phyloP scores from a whole-genome alignment of 2,113 vertebrate species.

The Triplophysa dalaica region DNA sequence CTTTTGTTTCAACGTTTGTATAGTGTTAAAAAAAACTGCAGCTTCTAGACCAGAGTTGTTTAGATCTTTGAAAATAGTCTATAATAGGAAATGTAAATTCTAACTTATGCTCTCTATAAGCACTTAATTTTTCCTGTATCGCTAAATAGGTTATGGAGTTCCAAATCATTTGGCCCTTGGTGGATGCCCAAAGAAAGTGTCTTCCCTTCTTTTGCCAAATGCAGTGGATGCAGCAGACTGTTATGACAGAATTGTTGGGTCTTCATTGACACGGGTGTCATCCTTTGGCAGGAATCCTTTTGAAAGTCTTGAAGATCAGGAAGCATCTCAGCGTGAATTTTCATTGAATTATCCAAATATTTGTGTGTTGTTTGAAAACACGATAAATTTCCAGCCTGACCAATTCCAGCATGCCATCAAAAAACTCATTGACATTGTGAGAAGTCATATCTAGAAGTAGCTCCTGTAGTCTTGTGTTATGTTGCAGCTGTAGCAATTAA shows the following conservation, averaged over 20 bases:
- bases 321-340: constrained; percentile 7
- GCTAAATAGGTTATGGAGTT: not conserved
- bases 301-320: not conserved
- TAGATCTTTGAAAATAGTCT: too few species aligned
- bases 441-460: not conserved
- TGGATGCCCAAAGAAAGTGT: constrained; percentile 13
- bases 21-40: too few species aligned
- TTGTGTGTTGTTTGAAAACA: not conserved
- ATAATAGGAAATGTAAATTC: not conserved
- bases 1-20: too few species aligned
- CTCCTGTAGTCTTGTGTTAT: not conserved
- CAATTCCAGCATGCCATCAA: not conserved
- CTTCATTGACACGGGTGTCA: constrained; percentile 10
- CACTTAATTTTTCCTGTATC: not conserved
- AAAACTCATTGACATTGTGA: not conserved
- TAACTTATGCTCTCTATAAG: not conserved
- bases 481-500: not conserved
- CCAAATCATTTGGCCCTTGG: constrained; percentile 4
- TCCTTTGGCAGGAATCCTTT: not conserved
- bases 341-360: not conserved
- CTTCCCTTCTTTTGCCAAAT: not conserved
- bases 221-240: constrained; percentile 16
- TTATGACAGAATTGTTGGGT: not conserved
- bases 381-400: not conserved
- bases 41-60: too few species aligned